A percentile compares a stretch with the other conserved stretches of the same genome.
phyloP scores from a whole-genome alignment of 2,888 invertebrate genomes.

The Cephonodes hylas region DNA sequence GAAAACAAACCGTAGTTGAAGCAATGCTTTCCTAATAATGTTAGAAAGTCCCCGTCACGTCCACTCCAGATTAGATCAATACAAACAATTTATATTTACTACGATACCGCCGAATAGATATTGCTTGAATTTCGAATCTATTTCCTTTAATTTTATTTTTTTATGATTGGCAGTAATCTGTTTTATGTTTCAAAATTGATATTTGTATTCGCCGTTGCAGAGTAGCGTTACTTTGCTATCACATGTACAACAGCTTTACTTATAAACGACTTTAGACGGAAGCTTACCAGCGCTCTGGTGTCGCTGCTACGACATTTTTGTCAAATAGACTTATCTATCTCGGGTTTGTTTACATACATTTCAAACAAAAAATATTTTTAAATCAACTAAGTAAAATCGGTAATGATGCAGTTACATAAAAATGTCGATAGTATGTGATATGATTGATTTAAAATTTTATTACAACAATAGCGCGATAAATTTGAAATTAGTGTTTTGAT shows the following conservation, averaged over 20 bases:
- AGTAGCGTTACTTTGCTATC: conserved; percentile 7
- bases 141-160: conserved; percentile 15
- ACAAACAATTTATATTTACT: neutral
- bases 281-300: neutral
- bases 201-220: conserved; percentile 4
- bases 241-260: conserved; percentile 11
- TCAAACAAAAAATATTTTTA: no score
- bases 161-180: conserved; percentile 1
- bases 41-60: neutral
- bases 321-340: neutral
- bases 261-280: conserved; percentile 7
- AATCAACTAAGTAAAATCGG: no score
- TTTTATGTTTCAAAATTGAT: conserved; percentile 11
- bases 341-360: no score
- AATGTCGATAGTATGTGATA: neutral
- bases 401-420: neutral
- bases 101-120: conserved; percentile 15
- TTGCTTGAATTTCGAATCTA: conserved; percentile 25
- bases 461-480: neutral
- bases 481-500: neutral
- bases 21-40: neutral
- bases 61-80: neutral
- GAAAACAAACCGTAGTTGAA: neutral
- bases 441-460: neutral
- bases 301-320: neutral